phyloP scores from a whole-genome alignment of 2,888 invertebrate genomes.

The Amphipyra tragopoginis region DNA sequence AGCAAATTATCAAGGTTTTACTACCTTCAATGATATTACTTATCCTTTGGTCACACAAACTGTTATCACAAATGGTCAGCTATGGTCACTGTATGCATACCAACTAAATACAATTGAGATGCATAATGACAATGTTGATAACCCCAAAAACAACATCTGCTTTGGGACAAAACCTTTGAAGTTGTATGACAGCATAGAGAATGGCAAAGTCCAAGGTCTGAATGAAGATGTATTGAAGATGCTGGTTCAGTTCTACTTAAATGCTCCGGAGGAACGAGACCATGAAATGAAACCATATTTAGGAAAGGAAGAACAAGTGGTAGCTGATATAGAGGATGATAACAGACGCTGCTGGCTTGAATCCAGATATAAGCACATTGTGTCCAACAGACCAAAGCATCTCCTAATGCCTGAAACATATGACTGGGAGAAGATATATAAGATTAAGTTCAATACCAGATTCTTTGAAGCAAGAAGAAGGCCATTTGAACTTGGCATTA shows the following conservation, averaged over 20 bases:
- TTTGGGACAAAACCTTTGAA: conserved; percentile 93
- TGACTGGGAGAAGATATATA: conserved; percentile 95
- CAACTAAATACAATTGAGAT: conserved; percentile 96
- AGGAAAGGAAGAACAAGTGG: conserved; percentile 86
- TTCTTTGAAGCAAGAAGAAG: conserved; percentile 92
- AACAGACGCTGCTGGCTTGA: conserved; percentile 93
- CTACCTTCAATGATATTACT: conserved; percentile 96
- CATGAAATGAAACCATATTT: conserved; percentile 94
- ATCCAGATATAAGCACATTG: conserved; percentile 91
- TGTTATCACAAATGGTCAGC: conserved; percentile 95
- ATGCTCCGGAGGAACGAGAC: conserved; percentile 91
- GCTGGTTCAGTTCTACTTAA: conserved; percentile 93
- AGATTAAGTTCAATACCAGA: conserved; percentile 92
- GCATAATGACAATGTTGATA: conserved; percentile 90
- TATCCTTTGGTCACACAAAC: conserved; percentile 97
- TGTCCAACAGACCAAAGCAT: conserved; percentile 92
- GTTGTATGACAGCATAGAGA: conserved; percentile 93
- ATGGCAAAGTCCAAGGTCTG: conserved; percentile 93
- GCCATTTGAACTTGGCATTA: conserved; percentile 92
- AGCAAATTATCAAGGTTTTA: conserved; percentile 96
- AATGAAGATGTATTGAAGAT: conserved; percentile 94
- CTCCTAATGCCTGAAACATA: conserved; percentile 92
- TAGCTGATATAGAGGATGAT: conserved; percentile 92
- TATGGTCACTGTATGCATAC: conserved; percentile 96
- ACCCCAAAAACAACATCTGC: conserved; percentile 94